Conservation (phyloP, 2,888 invertebrate genomes). For the Epinotia ramella region DNA sequence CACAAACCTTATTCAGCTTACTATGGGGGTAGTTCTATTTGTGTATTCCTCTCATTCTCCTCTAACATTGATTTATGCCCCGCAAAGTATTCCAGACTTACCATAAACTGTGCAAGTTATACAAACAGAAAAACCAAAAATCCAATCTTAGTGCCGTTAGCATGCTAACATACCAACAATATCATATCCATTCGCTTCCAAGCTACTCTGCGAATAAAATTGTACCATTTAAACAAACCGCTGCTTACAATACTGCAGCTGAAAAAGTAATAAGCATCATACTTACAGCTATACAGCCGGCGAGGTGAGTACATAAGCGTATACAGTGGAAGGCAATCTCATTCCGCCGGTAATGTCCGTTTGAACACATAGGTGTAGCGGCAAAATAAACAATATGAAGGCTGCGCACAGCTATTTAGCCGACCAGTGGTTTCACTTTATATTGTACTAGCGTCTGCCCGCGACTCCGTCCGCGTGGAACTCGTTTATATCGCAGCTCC, state of each 20-base stretch:
- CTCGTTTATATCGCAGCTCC: too few species aligned
- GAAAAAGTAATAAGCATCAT: slow-evolving; percentile 24
- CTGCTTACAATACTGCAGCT: background rate
- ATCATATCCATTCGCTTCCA: background rate
- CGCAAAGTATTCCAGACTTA: too few species aligned
- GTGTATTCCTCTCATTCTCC: too few species aligned
- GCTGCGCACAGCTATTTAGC: background rate
- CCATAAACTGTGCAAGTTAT: background rate
- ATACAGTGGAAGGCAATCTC: slow-evolving; percentile 34
- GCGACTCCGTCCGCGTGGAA: too few species aligned
- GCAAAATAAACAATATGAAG: slow-evolving; percentile 40
- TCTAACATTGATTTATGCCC: too few species aligned
- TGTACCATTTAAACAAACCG: slow-evolving; percentile 3
- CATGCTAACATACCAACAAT: background rate
- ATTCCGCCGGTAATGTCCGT: slow-evolving; percentile 34
- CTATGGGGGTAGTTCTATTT: too few species aligned
- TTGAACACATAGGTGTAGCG: slow-evolving; percentile 37
- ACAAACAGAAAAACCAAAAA: background rate
- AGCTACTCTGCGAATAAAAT: background rate
- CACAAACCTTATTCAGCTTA: too few species aligned
- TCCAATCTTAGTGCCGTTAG: background rate
- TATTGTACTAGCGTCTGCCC: too few species aligned
- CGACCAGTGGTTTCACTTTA: slow-evolving; percentile 9
- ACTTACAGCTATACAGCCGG: slow-evolving; percentile 6
- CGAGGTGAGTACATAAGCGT: slow-evolving; percentile 11